Evolutionary conservation across 2,113 vertebrate species (phyloP).

Genomic region (Oncorhynchus kisutch): DNA sequence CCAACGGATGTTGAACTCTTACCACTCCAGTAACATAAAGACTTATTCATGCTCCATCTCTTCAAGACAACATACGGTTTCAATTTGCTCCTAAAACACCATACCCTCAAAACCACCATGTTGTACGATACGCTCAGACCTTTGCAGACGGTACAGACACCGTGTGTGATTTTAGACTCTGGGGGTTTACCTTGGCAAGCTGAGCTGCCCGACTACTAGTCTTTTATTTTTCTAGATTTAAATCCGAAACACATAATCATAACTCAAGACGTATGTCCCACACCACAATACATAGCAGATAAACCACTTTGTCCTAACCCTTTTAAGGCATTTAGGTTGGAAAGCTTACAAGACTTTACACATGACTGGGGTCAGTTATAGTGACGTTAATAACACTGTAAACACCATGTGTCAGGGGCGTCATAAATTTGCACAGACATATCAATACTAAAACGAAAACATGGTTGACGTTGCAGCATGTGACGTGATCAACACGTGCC

Average conservation of each 20-base stretch:
- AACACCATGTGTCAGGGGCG: neutral
- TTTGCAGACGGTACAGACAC: conserved; percentile 22
- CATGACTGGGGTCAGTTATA: neutral
- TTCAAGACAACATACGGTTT: conserved; percentile 55
- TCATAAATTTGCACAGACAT: neutral
- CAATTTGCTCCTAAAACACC: conserved; percentile 42
- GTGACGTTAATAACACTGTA: neutral
- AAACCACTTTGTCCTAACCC: neutral
- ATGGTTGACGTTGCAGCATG: neutral
- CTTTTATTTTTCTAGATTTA: conserved; percentile 13
- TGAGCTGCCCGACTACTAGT: conserved; percentile 12
- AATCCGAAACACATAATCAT: neutral
- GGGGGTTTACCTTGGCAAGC: conserved; percentile 52
- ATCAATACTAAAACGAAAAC: neutral
- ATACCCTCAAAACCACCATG: conserved; percentile 20
- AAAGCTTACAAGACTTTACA: neutral
- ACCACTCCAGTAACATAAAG: conserved; percentile 42
- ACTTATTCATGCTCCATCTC: conserved; percentile 34
- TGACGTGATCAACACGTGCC: conserved; percentile 32
- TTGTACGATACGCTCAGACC: conserved; percentile 35
- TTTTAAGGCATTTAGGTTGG: too few species aligned
- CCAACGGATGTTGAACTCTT: conserved; percentile 10
- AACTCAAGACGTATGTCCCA: neutral
- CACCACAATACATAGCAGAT: neutral
- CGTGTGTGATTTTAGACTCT: conserved; percentile 27